These are phyloP conservation scores for Apotomis betuletana DNA, from an alignment of 2,888 invertebrate genomes.

Conservation along the genomic window DNA sequence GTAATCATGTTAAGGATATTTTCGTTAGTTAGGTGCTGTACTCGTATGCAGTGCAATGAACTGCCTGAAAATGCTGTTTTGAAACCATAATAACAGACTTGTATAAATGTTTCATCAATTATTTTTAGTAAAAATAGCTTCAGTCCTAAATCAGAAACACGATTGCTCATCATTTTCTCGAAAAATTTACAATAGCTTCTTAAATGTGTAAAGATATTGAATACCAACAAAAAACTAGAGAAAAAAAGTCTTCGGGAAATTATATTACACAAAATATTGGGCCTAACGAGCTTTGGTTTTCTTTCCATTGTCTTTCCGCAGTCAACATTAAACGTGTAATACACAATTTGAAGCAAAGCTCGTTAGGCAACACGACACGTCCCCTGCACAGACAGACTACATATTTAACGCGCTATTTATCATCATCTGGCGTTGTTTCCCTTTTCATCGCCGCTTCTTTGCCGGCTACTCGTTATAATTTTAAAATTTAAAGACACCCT, in stretches of 20 bases:
- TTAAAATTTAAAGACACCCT: conserved; percentile 41
- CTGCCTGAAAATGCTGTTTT: too few species aligned
- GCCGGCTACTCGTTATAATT: conserved; percentile 43
- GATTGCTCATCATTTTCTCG: too few species aligned
- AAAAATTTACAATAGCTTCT: too few species aligned
- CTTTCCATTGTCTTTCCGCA: not conserved
- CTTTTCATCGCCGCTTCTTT: conserved; percentile 66
- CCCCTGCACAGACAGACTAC: conserved; percentile 49
- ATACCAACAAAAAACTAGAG: too few species aligned
- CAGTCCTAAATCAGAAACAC: too few species aligned
- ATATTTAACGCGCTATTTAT: conserved; percentile 75
- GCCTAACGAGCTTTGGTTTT: not conserved
- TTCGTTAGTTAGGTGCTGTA: not conserved
- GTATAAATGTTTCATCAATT: too few species aligned
- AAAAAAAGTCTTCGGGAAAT: too few species aligned
- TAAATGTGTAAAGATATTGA: too few species aligned
- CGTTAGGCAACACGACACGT: conserved; percentile 43
- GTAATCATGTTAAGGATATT: not conserved
- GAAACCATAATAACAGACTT: too few species aligned
- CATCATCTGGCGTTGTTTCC: conserved; percentile 61
- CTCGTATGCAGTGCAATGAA: too few species aligned
- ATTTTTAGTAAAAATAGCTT: too few species aligned
- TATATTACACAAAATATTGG: too few species aligned
- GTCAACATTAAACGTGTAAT: conserved; percentile 6
- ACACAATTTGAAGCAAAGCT: conserved; percentile 13